phyloP scores from a whole-genome alignment of 2,888 invertebrate genomes.

The Hedya salicella region DNA sequence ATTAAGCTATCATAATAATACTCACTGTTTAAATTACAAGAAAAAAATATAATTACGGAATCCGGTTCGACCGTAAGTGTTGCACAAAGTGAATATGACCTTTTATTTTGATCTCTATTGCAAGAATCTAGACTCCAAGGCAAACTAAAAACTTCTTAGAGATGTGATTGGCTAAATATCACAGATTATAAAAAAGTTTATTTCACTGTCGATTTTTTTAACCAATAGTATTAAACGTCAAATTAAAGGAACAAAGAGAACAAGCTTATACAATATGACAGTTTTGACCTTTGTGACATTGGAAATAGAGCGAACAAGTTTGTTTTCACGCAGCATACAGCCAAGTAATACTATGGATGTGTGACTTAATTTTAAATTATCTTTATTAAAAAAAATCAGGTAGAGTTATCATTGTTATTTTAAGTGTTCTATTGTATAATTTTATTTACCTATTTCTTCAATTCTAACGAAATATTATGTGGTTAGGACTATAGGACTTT shows the following conservation, averaged over 20 bases:
- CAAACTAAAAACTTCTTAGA: neutral
- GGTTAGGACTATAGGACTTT: too few relatives aligned
- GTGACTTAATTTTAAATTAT: too few relatives aligned
- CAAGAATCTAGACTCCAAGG: neutral
- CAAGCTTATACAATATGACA: slow-evolving; percentile 43
- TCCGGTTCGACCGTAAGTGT: slow-evolving; percentile 23
- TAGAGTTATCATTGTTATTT: too few relatives aligned
- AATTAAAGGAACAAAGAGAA: slow-evolving; percentile 39
- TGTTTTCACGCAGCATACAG: slow-evolving; percentile 9
- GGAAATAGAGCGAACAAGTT: slow-evolving; percentile 43
- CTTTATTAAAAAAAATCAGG: too few relatives aligned
- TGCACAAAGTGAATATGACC: slow-evolving; percentile 35
- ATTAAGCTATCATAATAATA: neutral
- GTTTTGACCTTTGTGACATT: slow-evolving; percentile 59
- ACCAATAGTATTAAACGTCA: slow-evolving; percentile 46
- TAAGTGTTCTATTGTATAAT: too few relatives aligned
- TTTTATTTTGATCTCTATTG: slow-evolving; percentile 23
- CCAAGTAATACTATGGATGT: too few relatives aligned
- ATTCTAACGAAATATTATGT: too few relatives aligned
- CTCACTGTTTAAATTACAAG: slow-evolving; percentile 14
- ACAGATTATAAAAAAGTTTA: neutral
- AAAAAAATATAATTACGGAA: slow-evolving; percentile 6
- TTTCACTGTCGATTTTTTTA: neutral
- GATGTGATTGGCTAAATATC: slow-evolving; percentile 1
- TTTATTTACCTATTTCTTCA: too few relatives aligned